phyloP scores from a whole-genome alignment of 2,113 vertebrate genomes.

The Dryoscopus gambensis region DNA sequence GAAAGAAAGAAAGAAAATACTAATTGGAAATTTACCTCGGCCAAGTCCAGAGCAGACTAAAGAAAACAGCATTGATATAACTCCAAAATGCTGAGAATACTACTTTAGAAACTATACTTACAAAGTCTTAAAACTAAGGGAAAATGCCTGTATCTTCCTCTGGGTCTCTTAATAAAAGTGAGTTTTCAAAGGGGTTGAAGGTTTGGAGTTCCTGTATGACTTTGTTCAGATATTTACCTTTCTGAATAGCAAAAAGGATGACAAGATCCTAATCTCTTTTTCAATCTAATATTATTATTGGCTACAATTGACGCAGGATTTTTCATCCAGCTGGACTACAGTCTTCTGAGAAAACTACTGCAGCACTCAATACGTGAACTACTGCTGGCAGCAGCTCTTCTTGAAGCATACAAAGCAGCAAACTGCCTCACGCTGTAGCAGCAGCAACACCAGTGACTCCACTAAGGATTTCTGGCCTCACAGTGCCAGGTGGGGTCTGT shows the following conservation, averaged over 20 bases:
- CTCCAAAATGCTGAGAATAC: neutral
- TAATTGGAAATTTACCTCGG: constrained; percentile 47
- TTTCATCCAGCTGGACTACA: neutral
- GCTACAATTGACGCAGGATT: neutral
- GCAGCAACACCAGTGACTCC: neutral
- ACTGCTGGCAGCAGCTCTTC: neutral
- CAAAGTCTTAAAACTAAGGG: neutral
- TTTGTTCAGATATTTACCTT: neutral
- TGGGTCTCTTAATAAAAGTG: neutral
- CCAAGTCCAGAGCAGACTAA: neutral
- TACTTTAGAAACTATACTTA: neutral
- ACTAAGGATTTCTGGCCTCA: neutral
- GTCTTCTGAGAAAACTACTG: neutral
- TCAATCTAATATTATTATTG: neutral
- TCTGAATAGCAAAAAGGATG: neutral
- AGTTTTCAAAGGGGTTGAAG: neutral
- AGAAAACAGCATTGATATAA: neutral
- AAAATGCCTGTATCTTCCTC: neutral
- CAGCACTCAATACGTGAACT: neutral
- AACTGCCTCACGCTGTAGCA: neutral
- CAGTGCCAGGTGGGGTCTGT: no score
- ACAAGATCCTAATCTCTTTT: neutral
- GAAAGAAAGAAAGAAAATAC: neutral
- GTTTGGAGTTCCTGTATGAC: neutral
- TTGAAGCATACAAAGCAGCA: neutral